These are phyloP conservation scores for Crenuchus spilurus DNA, from an alignment of 2,797 vertebrate species.

Conservation along the genomic window DNA sequence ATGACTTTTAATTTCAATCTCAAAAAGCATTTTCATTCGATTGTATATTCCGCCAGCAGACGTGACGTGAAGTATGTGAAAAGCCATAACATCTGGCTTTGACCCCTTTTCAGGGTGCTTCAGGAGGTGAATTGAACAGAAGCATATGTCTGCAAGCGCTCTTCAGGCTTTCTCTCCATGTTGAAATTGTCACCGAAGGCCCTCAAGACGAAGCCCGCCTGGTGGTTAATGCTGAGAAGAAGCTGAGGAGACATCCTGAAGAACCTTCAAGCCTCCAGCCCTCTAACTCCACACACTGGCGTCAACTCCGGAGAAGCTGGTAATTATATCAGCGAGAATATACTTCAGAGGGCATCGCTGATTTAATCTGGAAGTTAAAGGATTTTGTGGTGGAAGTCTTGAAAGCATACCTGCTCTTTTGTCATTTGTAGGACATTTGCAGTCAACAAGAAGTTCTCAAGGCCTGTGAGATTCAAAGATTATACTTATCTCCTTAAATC, in stretches of 20 bases:
- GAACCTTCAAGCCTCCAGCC: conserved; percentile 15
- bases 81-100: conserved; percentile 41
- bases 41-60: conserved; percentile 16
- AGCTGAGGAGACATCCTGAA: conserved; percentile 11
- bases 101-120: conserved; percentile 40
- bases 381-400: conserved; percentile 8
- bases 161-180: conserved; percentile 30
- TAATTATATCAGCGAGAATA: conserved; percentile 22
- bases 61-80: background rate
- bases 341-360: background rate
- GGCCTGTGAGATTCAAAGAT: background rate
- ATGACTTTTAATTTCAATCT: background rate
- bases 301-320: background rate
- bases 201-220: conserved; percentile 7
- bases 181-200: conserved; percentile 11
- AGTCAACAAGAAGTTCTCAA: background rate
- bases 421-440: background rate
- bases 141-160: conserved; percentile 32
- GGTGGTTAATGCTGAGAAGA: conserved; percentile 15
- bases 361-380: background rate
- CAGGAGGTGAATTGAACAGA: conserved; percentile 18
- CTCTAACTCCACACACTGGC: conserved; percentile 1
- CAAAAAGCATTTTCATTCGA: background rate
- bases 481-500: too few relatives aligned
- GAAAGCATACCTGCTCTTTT: background rate